Base-by-base conservation (phyloP, 2,888 invertebrate genomes). In the Noctua fimbriata region DNA sequence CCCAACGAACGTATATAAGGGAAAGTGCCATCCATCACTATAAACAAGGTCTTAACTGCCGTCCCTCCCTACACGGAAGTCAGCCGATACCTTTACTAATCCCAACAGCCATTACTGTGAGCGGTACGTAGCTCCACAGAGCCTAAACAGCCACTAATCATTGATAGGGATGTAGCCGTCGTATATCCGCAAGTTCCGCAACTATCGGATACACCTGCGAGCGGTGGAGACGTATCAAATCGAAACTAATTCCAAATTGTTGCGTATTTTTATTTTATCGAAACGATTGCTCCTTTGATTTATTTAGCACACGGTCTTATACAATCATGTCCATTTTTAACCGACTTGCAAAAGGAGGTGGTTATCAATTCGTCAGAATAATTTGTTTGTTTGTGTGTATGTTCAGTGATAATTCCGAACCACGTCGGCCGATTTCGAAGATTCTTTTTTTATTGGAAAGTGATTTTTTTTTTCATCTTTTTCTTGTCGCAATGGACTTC, bases 61-160 rank as follows among this genome's bases (percentile, higher is more conserved):
- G 84, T 47, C 77, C 73, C 80, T 63, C 73, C 73, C 47, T 28
- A 49, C 66, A 36, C 72, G 85, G 81, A 85, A 87, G 82, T 87
- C 85, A 76, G 52, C 73, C 65, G 73, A 73, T 81, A 78, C 76
- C 74, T 75, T 69, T 49, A 58, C 72, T 83, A 79, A 81, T 87
- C 84, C 85, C 73, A 63, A 63, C 66, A 73, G 58, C 78, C 76
- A 81, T 86, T 86, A 74, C 72, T 76, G 78, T 74, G 69, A 83
- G 83, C 80, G 69, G 24, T 78, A 77, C 85, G 71, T 75, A 81
- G 55, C 78, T 74, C 71, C 44, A 65, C 60, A 72, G 52, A 74
- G 82, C 81, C 81, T 87, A 85, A 81, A 75, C 72, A 75, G 24
- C 74, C 69, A 87, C 85, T 85, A 87, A 86, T 87, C 87, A 75